A percentile compares a stretch with the other conserved stretches of the same genome.
Conservation (phyloP, 1,140 invertebrate species). For the Solen grandis region DNA sequence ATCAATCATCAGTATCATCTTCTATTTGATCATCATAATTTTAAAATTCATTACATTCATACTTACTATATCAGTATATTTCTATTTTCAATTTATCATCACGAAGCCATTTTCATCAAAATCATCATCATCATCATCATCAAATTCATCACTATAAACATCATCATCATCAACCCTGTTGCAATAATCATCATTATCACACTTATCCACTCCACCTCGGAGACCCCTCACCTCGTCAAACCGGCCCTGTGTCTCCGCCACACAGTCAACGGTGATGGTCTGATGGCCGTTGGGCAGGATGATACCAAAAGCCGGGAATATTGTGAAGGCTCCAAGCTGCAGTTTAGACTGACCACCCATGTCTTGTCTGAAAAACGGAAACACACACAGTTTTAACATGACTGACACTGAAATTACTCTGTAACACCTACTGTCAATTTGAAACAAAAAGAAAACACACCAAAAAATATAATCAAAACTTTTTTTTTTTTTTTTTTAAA, state of each 20-base stretch:
- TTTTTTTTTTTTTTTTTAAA: background rate
- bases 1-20: too few species aligned
- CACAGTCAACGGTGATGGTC: slow-evolving; percentile 79
- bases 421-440: background rate
- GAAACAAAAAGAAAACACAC: background rate
- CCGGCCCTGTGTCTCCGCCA: slow-evolving; percentile 74
- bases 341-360: slow-evolving; percentile 73
- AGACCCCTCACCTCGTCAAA: slow-evolving; percentile 79
- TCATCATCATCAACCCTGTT: too few species aligned
- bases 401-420: background rate
- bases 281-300: slow-evolving; percentile 75
- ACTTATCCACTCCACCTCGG: too few species aligned
- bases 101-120: too few species aligned
- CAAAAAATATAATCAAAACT: background rate
- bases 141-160: too few species aligned
- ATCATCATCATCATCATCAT: too few species aligned
- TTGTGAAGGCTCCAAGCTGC: slow-evolving; percentile 77
- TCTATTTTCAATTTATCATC: too few species aligned
- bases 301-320: slow-evolving; percentile 79
- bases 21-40: too few species aligned
- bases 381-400: background rate
- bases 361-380: slow-evolving; percentile 71
- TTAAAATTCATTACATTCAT: too few species aligned
- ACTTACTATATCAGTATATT: too few species aligned
- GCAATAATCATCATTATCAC: too few species aligned